Evolutionary conservation across 2,888 invertebrate species (phyloP), one percentile per base, ranked within the genome.

Genomic region (Cantharis rufa): DNA sequence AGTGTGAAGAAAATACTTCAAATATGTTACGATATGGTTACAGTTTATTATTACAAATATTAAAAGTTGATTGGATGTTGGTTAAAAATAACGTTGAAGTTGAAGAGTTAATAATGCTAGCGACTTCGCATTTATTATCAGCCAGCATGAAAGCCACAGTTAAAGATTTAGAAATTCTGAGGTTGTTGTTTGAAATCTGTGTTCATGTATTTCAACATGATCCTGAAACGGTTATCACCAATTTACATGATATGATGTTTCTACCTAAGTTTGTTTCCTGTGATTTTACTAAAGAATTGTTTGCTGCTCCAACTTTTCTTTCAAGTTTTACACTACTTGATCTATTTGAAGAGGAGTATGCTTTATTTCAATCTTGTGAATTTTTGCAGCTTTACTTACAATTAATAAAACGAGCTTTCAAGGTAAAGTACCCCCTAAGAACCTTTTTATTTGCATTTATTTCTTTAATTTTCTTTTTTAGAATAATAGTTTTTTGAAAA

Each of bases 351-450:
- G 69, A 73, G 18, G 73, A 73, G 27, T 15, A 13, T 62, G 7
- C 61, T 9, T 1, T 62, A 10, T 16, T 10, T 15, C 15, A 61
- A 3, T 64, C 71, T 9, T 69, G 32, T 48, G 32, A 70, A 21
- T 32, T 76, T 11, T 11, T 76, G 5, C 15, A 7, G 15, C 32
- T 76, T 13, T 76, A 76, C n/a, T 24, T 72, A 13, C n/a, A 71
- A 18, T n/a, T 76, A 10, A 48, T 75, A 27, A 68, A 62, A 15
- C 24, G 10, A 10, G n/a, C 62, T 15, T 27, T 71, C 9, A 71
- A 71, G 68, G 75, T 75, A 75, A 61, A 48, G n/a, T 48, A 32
- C 4, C 11, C 9, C 9, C 7, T 7, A n/a, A n/a, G n/a, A n/a
- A n/a, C 0, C 7, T 48, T 5, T 48, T 48, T 48, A 48, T 48